phyloP scores from a whole-genome alignment of 2,888 invertebrate species.

The Cordilura impudica region DNA sequence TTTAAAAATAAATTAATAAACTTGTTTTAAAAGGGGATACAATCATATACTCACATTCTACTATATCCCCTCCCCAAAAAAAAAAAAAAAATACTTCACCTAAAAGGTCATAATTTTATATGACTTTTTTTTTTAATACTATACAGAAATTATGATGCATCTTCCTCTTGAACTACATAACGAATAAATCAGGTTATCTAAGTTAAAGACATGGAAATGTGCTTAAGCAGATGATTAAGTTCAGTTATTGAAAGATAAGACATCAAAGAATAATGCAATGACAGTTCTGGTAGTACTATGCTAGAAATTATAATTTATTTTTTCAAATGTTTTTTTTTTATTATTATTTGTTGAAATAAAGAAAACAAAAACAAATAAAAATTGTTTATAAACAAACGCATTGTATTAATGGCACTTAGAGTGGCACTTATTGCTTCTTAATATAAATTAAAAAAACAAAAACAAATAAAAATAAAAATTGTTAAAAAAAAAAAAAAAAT shows the following conservation, averaged over 20 bases:
- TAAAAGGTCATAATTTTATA: conserved; percentile 11
- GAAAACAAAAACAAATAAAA: conserved; percentile 10
- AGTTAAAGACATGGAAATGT: conserved; percentile 7
- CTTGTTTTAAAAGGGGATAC: background rate
- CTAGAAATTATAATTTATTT: background rate
- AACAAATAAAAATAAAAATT: too few species aligned
- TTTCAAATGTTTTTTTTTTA: background rate
- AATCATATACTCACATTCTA: background rate
- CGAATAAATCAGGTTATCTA: conserved; percentile 10
- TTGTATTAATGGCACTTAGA: too few species aligned
- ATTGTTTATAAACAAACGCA: conserved; percentile 49
- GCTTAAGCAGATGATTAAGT: background rate
- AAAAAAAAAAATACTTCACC: too few species aligned
- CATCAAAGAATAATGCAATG: background rate
- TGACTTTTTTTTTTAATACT: background rate
- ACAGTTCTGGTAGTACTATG: background rate
- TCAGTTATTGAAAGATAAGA: background rate
- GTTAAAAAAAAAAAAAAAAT: too few species aligned
- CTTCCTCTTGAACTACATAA: background rate
- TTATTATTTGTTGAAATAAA: background rate
- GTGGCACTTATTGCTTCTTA: too few species aligned
- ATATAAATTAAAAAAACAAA: too few species aligned
- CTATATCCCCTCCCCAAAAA: background rate
- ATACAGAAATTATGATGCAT: background rate
- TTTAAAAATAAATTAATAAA: conserved; percentile 10